Evolutionary conservation across 1,140 invertebrate genomes (phyloP), one percentile per base, ranked within the genome.

Genomic region (Microplitis demolitor): DNA sequence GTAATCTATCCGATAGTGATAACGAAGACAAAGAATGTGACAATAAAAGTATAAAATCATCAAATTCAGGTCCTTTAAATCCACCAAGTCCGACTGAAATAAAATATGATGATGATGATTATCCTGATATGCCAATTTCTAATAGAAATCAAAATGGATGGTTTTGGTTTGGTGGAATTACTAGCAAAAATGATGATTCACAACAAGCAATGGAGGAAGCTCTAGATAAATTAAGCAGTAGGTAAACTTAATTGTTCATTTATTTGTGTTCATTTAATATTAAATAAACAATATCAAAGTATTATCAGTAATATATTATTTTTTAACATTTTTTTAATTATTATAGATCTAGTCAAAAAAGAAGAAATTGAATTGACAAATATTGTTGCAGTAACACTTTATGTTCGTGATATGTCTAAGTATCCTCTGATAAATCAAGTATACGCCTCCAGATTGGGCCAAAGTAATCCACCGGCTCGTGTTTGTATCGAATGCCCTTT

Each of bases 401-500:
- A 94, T 80, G 90, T 98, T 68, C 89, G 91, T 70, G 91, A 93
- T 79, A 96, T 98, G 92, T 88, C 87, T 3, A 89, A 94, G 69
- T 98, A 96, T 87, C 84, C 90, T 4, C 86, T 87, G 4, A 87
- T 97, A 60, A 98, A 97, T 84, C 88, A 90, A 71, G 89, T 92
- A 35, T 97, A 97, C 81, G 88, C 91, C 50, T 90, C 90, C 69
- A 90, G 91, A 67, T 92, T 97, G 77, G 89, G 88, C 74, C 93
- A 93, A 80, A 84, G 91, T 54, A 96, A 97, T 88, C 96, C 96
- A 14, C 96, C 96, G 0, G 93, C 93, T 2, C 90, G 96, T 70
- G 93, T 96, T 24, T 97, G 96, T 84, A 93, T 97, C 3, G 91
- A 97, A 84, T 93, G 92, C 72, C 92, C 92, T 13, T 85, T 97